Conservation (phyloP, 2,797 vertebrate species). For the Lemur catta region DNA sequence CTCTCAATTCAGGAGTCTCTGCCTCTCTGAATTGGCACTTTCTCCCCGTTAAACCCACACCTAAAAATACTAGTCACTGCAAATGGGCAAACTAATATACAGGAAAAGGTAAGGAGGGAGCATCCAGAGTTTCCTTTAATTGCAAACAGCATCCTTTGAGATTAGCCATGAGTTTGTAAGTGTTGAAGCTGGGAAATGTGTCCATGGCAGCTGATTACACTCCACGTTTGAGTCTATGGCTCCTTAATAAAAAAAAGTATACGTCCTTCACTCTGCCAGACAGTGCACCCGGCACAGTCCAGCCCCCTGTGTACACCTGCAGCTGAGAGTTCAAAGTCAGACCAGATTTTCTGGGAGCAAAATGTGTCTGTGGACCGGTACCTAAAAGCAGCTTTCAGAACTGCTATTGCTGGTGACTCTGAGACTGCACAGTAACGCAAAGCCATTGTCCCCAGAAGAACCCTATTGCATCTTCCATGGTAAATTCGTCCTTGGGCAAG, state of each 20-base stretch:
- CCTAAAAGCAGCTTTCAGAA: background rate
- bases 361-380: background rate
- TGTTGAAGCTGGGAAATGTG: too few relatives aligned
- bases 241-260: background rate
- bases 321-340: background rate
- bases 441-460: background rate
- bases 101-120: background rate
- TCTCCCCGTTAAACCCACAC: background rate
- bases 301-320: background rate
- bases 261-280: background rate
- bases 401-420: background rate
- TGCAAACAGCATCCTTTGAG: background rate
- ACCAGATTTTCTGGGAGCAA: background rate
- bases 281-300: too few relatives aligned
- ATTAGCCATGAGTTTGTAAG: background rate
- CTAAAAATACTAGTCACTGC: background rate
- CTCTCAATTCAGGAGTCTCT: background rate
- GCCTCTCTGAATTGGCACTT: background rate
- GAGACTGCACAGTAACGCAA: background rate
- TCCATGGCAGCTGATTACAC: accelerated
- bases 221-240: background rate
- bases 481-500: background rate
- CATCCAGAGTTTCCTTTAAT: background rate
- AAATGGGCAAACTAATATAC: background rate
- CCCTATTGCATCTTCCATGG: background rate